These are phyloP conservation scores for Kuschelorhynchus macadamiae DNA, from an alignment of 2,888 invertebrate genomes.

Conservation along the genomic window DNA sequence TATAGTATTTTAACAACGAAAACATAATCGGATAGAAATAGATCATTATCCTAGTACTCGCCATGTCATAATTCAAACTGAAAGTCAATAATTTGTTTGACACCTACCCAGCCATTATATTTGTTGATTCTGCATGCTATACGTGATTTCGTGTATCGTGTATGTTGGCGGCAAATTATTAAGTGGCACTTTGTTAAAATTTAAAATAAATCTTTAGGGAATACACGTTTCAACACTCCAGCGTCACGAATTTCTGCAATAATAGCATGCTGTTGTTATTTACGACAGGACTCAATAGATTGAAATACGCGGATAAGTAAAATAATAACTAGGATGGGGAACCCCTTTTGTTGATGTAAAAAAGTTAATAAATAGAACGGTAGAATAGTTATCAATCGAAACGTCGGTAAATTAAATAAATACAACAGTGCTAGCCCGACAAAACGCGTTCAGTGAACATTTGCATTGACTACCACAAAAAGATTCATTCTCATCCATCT, in stretches of 20 bases:
- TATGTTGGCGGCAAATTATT: conserved; percentile 39
- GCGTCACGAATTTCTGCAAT: conserved; percentile 36
- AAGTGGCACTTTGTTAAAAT: conserved; percentile 37
- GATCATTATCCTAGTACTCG: conserved; percentile 1
- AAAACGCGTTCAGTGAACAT: too few relatives aligned
- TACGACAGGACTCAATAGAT: not conserved
- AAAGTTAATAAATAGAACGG: too few relatives aligned
- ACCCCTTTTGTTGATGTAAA: too few relatives aligned
- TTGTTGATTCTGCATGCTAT: conserved; percentile 34
- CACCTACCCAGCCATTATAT: conserved; percentile 34
- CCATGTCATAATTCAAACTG: conserved; percentile 12
- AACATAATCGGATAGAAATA: not conserved
- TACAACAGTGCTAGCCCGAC: too few relatives aligned
- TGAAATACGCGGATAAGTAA: too few relatives aligned
- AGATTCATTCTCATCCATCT: too few relatives aligned
- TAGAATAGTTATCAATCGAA: too few relatives aligned
- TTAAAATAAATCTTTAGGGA: conserved; percentile 37
- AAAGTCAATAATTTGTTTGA: conserved; percentile 27
- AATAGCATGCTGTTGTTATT: conserved; percentile 15
- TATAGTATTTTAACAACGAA: not conserved
- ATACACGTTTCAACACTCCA: conserved; percentile 33
- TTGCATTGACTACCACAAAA: too few relatives aligned
- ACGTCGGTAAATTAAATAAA: too few relatives aligned
- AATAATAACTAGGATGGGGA: too few relatives aligned
- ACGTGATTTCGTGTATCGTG: conserved; percentile 33